These are phyloP conservation scores for Echiichthys vipera DNA, from an alignment of 2,797 vertebrate species.

Conservation along the genomic window DNA sequence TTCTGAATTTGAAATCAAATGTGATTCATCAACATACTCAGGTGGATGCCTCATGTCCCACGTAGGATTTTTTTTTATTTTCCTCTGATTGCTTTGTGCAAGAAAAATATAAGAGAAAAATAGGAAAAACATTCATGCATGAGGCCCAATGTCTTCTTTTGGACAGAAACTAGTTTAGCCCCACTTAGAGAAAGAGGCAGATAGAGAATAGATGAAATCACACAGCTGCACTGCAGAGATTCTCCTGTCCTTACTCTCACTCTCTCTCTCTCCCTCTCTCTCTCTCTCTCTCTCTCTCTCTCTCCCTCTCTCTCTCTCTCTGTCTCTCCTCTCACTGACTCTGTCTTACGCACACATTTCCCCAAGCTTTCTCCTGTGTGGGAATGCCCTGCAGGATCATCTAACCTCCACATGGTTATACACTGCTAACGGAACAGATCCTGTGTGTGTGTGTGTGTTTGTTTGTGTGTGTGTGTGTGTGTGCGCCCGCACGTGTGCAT, in stretches of 20 bases:
- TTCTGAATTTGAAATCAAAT: too few species aligned
- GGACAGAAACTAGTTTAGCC: background rate
- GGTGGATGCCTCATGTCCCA: too few species aligned
- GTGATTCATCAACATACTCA: too few species aligned
- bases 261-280: background rate
- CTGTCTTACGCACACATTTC: slow-evolving; percentile 9
- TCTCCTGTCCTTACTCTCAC: slow-evolving; percentile 22
- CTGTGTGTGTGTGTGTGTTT: slow-evolving; percentile 1
- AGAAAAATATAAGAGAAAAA: too few species aligned
- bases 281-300: background rate
- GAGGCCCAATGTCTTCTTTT: background rate
- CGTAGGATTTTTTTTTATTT: too few species aligned
- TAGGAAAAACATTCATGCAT: too few species aligned
- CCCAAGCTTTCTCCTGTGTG: background rate
- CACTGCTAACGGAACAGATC: slow-evolving; percentile 16
- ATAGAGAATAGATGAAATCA: background rate
- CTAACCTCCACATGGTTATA: slow-evolving; percentile 6
- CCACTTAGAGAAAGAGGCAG: background rate
- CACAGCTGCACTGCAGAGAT: slow-evolving; percentile 40
- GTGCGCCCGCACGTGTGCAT: too few species aligned
- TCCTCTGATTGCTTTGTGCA: too few species aligned
- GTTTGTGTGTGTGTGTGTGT: background rate
- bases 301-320: background rate
- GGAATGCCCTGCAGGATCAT: slow-evolving; percentile 7
- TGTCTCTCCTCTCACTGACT: too few species aligned